Base-by-base conservation (phyloP, 2,797 vertebrate species). In the Anisognathus igniventris region DNA sequence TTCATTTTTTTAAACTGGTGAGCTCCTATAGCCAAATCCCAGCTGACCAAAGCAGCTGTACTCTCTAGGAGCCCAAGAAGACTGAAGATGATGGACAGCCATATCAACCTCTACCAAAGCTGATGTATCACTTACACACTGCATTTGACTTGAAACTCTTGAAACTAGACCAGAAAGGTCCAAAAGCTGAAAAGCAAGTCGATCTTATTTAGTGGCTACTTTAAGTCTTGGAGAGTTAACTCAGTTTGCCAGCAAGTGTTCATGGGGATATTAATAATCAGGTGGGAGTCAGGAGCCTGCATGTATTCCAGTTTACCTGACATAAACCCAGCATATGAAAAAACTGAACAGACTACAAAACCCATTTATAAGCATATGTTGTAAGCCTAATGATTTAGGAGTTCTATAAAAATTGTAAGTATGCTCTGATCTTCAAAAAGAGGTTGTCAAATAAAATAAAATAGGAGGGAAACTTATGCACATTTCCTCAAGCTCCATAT, bases 341-440 rank as follows among this genome's bases (percentile, higher is more conserved):
- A 82, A 71, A 39, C 13, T 42, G 30, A 70, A 76, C 82, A 94
- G 88, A 92, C 77, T 93, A 95, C 90, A 95, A 92, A 95, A 90
- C 53, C 8, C 85, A 54, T 93, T 79, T 89, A 80, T 54, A 96
- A 90, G 64, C 70, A 77, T 77, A 90, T 77, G 64, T 0, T 1
- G 61, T 58, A 85, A 85, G 57, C 81, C 51, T 93, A 95, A 96
- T 94, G 67, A 90, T 70, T 90, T 76, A 93, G 74, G 51, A 70
- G 83, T 86, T 76, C 60, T 93, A 64, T 93, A 94, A 95, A 95
- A 97, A 90, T 64, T 86, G 44, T 76, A 88, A 94, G 73, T 65
- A 30, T 72, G 60, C 92, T 95, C 95, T 95, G 94, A 97, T 95
- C 94, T 95, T 97, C 85, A 95, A 93, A 92, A 96, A 94, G 83